A percentile compares a stretch with the other conserved stretches of the same genome.
phyloP scores from a whole-genome alignment of 1,140 invertebrate species.

The Oscheius sp. region DNA sequence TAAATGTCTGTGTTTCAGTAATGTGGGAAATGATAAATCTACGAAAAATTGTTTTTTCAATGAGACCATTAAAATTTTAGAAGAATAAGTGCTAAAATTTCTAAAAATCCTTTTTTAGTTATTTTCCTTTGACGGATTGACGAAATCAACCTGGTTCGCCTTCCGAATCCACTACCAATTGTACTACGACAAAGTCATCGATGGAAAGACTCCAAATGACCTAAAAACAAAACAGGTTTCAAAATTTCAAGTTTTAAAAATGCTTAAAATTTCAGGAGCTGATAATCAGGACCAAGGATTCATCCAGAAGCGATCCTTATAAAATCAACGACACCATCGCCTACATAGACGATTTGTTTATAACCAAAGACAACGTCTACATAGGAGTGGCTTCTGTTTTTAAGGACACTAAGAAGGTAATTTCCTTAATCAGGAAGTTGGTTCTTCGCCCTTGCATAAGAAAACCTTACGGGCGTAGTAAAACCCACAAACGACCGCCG shows the following conservation, averaged over 20 bases:
- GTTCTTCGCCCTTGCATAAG: too few relatives aligned
- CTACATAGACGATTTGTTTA: conserved; percentile 33
- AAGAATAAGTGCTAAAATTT: too few relatives aligned
- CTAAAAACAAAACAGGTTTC: conserved; percentile 12
- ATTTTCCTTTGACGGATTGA: conserved; percentile 37
- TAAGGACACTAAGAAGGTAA: conserved; percentile 30
- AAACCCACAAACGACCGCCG: too few relatives aligned
- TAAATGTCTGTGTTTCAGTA: too few relatives aligned
- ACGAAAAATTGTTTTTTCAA: too few relatives aligned
- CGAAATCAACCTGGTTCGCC: conserved; percentile 39
- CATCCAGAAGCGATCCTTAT: conserved; percentile 15
- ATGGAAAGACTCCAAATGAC: background rate
- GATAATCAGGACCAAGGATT: conserved; percentile 23
- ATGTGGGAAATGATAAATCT: too few relatives aligned
- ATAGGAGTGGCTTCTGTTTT: conserved; percentile 30
- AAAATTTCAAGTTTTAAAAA: background rate
- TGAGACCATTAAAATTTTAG: too few relatives aligned
- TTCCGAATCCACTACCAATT: conserved; percentile 38
- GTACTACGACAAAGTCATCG: background rate
- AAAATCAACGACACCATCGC: conserved; percentile 24
- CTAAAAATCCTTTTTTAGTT: too few relatives aligned
- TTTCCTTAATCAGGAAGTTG: too few relatives aligned
- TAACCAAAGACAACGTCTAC: conserved; percentile 31
- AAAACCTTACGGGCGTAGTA: too few relatives aligned
- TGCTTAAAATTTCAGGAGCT: conserved; percentile 14